Evolutionary conservation across 37 sponge, comb jelly and placozoan species (phyloP).

Genomic region (Beroe ovata): DNA sequence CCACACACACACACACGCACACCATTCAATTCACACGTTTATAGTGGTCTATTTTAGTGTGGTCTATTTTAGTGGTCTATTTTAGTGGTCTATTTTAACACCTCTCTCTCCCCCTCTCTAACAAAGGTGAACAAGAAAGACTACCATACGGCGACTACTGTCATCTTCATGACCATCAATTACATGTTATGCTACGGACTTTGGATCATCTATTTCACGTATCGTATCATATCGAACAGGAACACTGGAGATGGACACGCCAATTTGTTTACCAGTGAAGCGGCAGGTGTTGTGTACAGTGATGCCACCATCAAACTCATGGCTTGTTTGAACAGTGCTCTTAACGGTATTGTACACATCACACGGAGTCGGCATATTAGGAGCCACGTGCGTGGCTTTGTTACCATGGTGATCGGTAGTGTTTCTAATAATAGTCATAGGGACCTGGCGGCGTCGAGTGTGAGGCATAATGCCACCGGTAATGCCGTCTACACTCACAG

Average conservation of each 20-base stretch:
- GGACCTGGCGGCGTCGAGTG: background rate
- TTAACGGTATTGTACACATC: slow-evolving; percentile 12
- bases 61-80: no score
- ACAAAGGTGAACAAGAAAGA: slow-evolving; percentile 17
- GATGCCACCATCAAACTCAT: slow-evolving; percentile 22
- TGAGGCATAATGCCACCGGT: background rate
- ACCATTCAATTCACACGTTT: no score
- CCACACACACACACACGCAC: no score
- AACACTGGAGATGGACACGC: background rate
- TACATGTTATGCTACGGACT: slow-evolving; percentile 54
- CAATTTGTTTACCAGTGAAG: background rate
- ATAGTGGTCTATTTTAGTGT: no score
- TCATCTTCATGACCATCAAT: slow-evolving; percentile 17
- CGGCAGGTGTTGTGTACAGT: background rate
- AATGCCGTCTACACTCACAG: background rate
- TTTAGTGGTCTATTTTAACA: no score
- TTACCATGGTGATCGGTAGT: background rate
- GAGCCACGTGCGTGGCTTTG: background rate
- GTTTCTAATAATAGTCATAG: background rate
- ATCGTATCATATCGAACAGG: background rate
- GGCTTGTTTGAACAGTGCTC: slow-evolving; percentile 41
- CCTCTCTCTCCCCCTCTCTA: no score
- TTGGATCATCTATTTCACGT: slow-evolving; percentile 11
- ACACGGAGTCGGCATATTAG: background rate
- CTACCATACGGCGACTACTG: slow-evolving; percentile 40